phyloP scores from a whole-genome alignment of 2,797 vertebrate species.

The Molossus alvarezi region DNA sequence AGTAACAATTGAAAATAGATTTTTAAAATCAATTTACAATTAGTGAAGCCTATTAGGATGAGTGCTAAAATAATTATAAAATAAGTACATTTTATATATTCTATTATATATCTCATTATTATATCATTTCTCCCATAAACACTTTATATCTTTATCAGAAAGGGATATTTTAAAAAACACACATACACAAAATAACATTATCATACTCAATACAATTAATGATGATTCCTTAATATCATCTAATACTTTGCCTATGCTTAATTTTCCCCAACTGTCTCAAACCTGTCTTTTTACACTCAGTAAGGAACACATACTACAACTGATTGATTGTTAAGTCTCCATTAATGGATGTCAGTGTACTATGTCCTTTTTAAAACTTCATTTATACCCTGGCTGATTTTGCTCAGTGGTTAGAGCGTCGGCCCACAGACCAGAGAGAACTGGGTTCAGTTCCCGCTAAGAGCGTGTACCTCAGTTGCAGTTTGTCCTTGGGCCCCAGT shows the following conservation, averaged over 20 bases:
- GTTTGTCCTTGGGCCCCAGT: no score
- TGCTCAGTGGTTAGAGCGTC: no score
- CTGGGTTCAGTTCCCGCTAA: no score
- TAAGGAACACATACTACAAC: not conserved
- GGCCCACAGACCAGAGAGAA: no score
- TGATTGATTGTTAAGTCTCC: not conserved
- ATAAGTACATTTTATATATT: not conserved
- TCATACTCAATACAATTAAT: not conserved
- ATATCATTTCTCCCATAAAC: not conserved
- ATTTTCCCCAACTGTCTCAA: not conserved
- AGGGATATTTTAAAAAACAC: not conserved
- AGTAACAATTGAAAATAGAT: not conserved
- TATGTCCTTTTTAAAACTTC: not conserved
- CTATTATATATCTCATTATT: not conserved
- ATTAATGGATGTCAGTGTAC: not conserved
- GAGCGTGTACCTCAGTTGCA: no score
- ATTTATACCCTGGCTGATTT: not conserved
- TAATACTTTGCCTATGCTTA: not conserved
- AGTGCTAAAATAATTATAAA: not conserved
- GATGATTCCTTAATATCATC: constrained; percentile 5
- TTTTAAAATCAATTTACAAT: not conserved
- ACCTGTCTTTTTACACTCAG: not conserved
- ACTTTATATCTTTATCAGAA: constrained; percentile 23
- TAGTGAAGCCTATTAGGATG: not conserved
- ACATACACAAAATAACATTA: not conserved